Base-by-base conservation (phyloP, 2,113 vertebrate species). In the Agapornis roseicollis region DNA sequence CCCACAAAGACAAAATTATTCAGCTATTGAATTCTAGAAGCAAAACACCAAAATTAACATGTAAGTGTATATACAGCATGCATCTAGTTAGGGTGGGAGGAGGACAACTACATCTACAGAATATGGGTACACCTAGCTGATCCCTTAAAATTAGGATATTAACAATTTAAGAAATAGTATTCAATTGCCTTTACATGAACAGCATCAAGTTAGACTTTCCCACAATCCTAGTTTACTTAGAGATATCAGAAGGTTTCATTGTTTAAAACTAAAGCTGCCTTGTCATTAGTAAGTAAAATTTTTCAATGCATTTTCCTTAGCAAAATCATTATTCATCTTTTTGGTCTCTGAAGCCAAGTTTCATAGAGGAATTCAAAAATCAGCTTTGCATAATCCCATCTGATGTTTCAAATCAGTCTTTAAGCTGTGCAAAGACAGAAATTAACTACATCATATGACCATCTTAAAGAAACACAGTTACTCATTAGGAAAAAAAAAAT, bases 31-130 rank as follows among this genome's bases (percentile, higher is more conserved):
- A 37, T 23, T 11, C n/a, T 39, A 56, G 27, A 61, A 85, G 44
- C 4, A 58, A 55, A 76, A n/a, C 11, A 0, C 0, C 9, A 83
- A 6, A 28, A 66, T 17, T 41, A 37, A 89, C 27, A 13, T 7
- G 0, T 18, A 64, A 80, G 5, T 25, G 29, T 22, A 63, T 4
- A 60, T 3, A 86, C 0, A 56, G 35, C 0, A 0, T 17, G 10
- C 15, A 70, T 2, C 1, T 58, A 74, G 35, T 24, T 28, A 4
- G 7, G 42, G 8, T 41, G 13, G 24, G 18, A 81, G 24, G 8
- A 37, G 11, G 10, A 61, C 42, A 72, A 69, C 18, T 47, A 46
- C 15, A 22, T 46, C 44, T 64, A 19, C 11, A 64, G 25, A 85
- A 27, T 1, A 27, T 4, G 13, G 19, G 29, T 28, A 53, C 6